Evolutionary conservation across 2,113 vertebrate species (phyloP).

Genomic region (Trinectes maculatus): DNA sequence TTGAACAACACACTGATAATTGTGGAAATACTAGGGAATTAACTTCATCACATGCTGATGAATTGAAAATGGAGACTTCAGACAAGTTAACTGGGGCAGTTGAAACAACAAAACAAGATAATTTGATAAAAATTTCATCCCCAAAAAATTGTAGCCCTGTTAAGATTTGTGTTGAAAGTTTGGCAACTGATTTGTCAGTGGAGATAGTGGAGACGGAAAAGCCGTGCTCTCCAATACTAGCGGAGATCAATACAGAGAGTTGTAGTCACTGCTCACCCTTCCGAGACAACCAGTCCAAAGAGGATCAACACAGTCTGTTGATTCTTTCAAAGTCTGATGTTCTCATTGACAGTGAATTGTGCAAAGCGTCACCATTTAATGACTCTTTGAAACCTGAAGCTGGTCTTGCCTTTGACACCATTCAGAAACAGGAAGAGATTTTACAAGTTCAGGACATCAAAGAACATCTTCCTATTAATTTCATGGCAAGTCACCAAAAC

Average conservation of each 20-base stretch:
- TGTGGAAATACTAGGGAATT: constrained; percentile 11
- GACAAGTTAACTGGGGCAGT: constrained; percentile 9
- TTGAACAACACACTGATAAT: constrained; percentile 33
- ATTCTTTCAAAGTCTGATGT: constrained; percentile 64
- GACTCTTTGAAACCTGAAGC: constrained; percentile 52
- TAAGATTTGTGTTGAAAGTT: constrained; percentile 33
- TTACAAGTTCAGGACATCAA: constrained; percentile 68
- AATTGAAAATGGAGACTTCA: constrained; percentile 26
- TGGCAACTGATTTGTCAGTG: constrained; percentile 45
- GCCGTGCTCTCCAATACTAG: constrained; percentile 60
- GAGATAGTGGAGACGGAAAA: constrained; percentile 56
- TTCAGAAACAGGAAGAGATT: constrained; percentile 62
- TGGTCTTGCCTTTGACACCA: constrained; percentile 39
- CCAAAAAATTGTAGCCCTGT: constrained; percentile 20
- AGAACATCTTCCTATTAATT: constrained; percentile 70
- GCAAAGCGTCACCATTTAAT: constrained; percentile 45
- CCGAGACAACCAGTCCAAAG: constrained; percentile 47
- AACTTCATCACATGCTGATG: constrained; percentile 25
- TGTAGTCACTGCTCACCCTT: constrained; percentile 36
- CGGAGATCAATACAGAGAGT: constrained; percentile 51
- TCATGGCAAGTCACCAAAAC: constrained; percentile 73
- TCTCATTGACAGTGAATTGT: constrained; percentile 51
- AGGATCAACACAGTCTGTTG: constrained; percentile 65
- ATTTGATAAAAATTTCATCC: constrained; percentile 25
- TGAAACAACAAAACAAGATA: constrained; percentile 24